Evolutionary conservation across 2,797 vertebrate species (phyloP).

Genomic region (Phyllotis vaccarum): DNA sequence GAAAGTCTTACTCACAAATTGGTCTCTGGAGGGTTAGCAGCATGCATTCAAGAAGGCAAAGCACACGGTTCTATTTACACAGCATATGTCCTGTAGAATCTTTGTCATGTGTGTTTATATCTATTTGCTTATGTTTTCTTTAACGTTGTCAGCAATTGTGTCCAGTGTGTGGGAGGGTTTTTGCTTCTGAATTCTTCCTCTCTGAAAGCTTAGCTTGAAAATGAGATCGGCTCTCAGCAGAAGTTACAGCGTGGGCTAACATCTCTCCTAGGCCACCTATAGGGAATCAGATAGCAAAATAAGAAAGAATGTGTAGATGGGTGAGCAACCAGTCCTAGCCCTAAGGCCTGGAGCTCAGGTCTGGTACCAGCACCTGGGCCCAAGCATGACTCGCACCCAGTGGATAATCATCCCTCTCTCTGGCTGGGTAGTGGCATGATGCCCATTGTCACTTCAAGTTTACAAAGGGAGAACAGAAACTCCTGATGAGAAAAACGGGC

Average conservation of each 20-base stretch:
- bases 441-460: background rate
- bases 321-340: background rate
- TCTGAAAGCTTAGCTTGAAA: constrained; percentile 17
- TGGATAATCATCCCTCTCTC: background rate
- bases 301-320: background rate
- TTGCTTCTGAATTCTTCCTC: constrained; percentile 67
- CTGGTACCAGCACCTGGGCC: background rate
- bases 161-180: constrained; percentile 80
- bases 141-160: constrained; percentile 75
- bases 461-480: background rate
- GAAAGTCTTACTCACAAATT: constrained; percentile 72
- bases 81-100: constrained; percentile 77
- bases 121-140: constrained; percentile 77
- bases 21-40: constrained; percentile 76
- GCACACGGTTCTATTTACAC: constrained; percentile 73
- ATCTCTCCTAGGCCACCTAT: background rate
- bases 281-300: background rate
- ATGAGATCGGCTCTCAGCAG: constrained; percentile 27
- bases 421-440: background rate
- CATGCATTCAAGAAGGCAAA: constrained; percentile 69
- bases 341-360: background rate
- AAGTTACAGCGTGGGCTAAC: background rate
- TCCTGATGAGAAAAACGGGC: background rate
- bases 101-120: constrained; percentile 76
- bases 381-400: background rate